These are phyloP conservation scores for Cataglyphis hispanica DNA, from an alignment of 1,140 invertebrate genomes.

Conservation along the genomic window DNA sequence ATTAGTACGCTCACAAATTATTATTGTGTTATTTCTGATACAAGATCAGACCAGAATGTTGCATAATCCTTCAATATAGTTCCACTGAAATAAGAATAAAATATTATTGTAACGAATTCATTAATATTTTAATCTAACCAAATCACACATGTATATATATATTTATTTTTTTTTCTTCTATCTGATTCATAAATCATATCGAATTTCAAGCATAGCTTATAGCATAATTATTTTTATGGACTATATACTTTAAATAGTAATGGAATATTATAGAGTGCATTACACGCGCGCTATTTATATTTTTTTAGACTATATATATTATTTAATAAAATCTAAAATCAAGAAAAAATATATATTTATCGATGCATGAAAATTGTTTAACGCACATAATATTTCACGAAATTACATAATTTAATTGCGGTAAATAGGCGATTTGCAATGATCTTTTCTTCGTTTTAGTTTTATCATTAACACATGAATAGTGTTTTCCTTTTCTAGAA, in stretches of 20 bases:
- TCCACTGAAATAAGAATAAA: conserved; percentile 88
- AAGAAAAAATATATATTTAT: neutral
- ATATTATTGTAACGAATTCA: neutral
- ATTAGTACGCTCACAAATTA: neutral
- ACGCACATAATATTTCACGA: neutral
- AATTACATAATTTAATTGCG: neutral
- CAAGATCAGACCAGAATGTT: conserved; percentile 90
- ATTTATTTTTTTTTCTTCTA: neutral
- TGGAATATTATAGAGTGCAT: neutral
- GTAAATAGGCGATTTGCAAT: conserved; percentile 21
- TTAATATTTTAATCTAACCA: neutral
- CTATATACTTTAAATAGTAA: neutral
- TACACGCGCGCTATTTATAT: too few relatives aligned
- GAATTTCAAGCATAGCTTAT: neutral
- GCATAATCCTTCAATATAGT: conserved; percentile 91
- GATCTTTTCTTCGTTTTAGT: neutral
- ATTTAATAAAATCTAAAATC: too few relatives aligned
- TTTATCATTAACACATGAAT: neutral
- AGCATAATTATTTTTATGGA: neutral
- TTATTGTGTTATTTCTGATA: conserved; percentile 66
- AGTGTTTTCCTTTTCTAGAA: neutral
- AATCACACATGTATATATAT: neutral
- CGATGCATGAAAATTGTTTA: too few relatives aligned
- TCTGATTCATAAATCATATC: neutral
- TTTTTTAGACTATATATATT: too few relatives aligned